Conservation (phyloP, 1,140 invertebrate species). For the Pseudomyrmex dendroicus region DNA sequence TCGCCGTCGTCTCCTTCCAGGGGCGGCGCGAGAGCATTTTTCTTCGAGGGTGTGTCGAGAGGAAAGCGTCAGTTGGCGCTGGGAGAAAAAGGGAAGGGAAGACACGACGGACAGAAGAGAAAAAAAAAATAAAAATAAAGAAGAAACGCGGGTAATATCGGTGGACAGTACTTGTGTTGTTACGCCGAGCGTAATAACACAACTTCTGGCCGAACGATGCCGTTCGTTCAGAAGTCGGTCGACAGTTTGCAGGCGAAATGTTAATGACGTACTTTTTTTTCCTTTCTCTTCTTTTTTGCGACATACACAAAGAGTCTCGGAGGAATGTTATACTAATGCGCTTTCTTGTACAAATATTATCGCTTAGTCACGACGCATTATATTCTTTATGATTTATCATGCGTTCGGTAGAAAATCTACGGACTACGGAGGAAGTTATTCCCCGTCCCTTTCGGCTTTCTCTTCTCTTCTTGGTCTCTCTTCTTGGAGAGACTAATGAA, state of each 20-base stretch:
- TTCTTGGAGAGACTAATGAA: conserved; percentile 25
- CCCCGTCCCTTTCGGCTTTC: background rate
- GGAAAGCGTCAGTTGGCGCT: conserved; percentile 75
- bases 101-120: background rate
- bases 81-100: conserved; percentile 37
- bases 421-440: background rate
- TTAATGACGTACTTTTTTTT: conserved; percentile 58
- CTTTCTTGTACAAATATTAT: background rate
- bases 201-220: conserved; percentile 82
- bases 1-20: conserved; percentile 40
- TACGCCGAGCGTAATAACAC: conserved; percentile 74
- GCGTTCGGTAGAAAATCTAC: background rate
- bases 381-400: conserved; percentile 17
- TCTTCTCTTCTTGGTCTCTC: background rate
- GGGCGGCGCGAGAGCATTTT: conserved; percentile 67
- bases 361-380: background rate
- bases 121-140: background rate
- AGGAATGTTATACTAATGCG: background rate
- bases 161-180: conserved; percentile 48
- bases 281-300: background rate
- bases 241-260: conserved; percentile 76
- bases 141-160: conserved; percentile 65
- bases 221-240: conserved; percentile 78
- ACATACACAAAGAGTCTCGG: background rate
- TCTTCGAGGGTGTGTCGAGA: conserved; percentile 66